These are phyloP conservation scores for Tetramorium bicarinatum DNA, from an alignment of 2,888 invertebrate genomes.

Conservation along the genomic window DNA sequence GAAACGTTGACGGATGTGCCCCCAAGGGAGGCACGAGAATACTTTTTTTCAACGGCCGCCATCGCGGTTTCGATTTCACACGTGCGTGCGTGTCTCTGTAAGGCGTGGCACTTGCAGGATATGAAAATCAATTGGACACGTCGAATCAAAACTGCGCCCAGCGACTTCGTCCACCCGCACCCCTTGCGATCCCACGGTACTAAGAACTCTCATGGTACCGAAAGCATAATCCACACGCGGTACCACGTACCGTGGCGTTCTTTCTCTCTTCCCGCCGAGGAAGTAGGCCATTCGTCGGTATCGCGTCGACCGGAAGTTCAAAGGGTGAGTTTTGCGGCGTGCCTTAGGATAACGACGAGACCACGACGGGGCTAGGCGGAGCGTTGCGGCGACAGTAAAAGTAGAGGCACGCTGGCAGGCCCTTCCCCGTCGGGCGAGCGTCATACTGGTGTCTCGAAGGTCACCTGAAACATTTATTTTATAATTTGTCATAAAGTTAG, in stretches of 20 bases:
- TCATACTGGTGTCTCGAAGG: slow-evolving; percentile 85
- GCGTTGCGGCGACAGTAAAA: slow-evolving; percentile 81
- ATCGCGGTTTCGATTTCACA: slow-evolving; percentile 42
- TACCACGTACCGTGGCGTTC: slow-evolving; percentile 16
- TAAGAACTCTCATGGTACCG: slow-evolving; percentile 11
- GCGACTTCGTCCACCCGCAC: slow-evolving; percentile 30
- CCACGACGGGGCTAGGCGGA: slow-evolving; percentile 83
- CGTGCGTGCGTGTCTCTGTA: slow-evolving; percentile 64
- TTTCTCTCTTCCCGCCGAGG: slow-evolving; percentile 26
- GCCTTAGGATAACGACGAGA: slow-evolving; percentile 46
- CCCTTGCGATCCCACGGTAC: slow-evolving; percentile 20
- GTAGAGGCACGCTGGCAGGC: slow-evolving; percentile 82
- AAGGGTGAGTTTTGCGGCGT: slow-evolving; percentile 63
- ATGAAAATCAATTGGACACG: slow-evolving; percentile 62
- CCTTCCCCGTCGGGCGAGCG: slow-evolving; percentile 84
- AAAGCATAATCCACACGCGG: slow-evolving; percentile 52
- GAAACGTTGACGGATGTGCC: slow-evolving; percentile 15
- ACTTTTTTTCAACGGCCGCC: slow-evolving; percentile 14
- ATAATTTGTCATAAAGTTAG: background rate
- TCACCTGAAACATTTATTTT: slow-evolving; percentile 78
- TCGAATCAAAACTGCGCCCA: slow-evolving; percentile 44
- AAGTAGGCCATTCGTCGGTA: slow-evolving; percentile 47
- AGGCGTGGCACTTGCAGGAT: slow-evolving; percentile 76
- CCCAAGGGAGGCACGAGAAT: slow-evolving; percentile 11
- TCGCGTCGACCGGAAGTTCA: slow-evolving; percentile 58